Conservation (phyloP, 2,888 invertebrate genomes). For the Lypha dubia region DNA sequence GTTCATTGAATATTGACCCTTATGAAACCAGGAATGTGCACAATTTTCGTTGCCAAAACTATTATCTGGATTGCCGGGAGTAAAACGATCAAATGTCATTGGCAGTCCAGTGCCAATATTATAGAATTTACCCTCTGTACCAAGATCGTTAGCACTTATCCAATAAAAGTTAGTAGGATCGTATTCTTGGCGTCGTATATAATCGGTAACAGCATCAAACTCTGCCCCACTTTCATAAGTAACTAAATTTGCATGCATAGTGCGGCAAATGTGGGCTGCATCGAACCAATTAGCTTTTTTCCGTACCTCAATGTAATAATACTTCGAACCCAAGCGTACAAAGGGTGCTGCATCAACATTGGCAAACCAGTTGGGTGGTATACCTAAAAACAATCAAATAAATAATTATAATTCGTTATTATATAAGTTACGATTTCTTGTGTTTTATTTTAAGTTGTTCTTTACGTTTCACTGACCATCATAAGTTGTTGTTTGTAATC, state of each 20-base stretch:
- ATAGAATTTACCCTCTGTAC: conserved; percentile 53
- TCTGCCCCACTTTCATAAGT: conserved; percentile 47
- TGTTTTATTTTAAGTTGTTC: neutral
- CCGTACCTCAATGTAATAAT: conserved; percentile 42
- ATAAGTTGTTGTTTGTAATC: conserved; percentile 60
- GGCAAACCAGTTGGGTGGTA: conserved; percentile 63
- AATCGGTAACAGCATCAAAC: conserved; percentile 40
- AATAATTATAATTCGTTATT: neutral
- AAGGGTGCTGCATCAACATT: conserved; percentile 60
- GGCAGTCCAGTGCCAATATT: conserved; percentile 49
- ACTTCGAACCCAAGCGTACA: conserved; percentile 47
- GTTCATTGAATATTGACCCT: conserved; percentile 54
- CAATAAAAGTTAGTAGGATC: conserved; percentile 52
- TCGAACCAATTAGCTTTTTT: conserved; percentile 45
- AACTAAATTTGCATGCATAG: conserved; percentile 53
- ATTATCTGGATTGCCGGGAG: conserved; percentile 55
- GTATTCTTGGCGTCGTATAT: conserved; percentile 39
- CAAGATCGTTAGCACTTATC: conserved; percentile 40
- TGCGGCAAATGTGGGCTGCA: conserved; percentile 46
- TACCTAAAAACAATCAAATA: conserved; percentile 22
- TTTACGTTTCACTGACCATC: conserved; percentile 38
- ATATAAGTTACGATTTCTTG: neutral
- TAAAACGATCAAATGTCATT: conserved; percentile 53
- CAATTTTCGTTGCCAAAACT: conserved; percentile 53
- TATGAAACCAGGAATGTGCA: conserved; percentile 50